Evolutionary conservation across 2,888 invertebrate genomes (phyloP), one percentile per base, ranked within the genome.

Genomic region (Chrysolina oricalcia): DNA sequence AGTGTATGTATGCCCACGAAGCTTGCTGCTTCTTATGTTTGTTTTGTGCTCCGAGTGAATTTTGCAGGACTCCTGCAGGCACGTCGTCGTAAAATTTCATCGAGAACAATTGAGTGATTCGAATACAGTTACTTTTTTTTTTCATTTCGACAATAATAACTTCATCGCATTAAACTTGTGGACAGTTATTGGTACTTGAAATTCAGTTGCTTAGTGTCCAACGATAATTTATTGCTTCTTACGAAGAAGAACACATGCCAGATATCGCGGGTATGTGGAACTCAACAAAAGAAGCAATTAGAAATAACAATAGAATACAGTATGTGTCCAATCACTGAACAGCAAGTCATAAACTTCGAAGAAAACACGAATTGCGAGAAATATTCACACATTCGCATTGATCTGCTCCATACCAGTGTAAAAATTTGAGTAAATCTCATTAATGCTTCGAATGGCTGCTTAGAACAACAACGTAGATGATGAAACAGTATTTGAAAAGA

Each of bases 1-100:
- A 75, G 68, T 68, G 40, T 53, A 56, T 41, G 53, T 40, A 48
- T 15, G 53, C 53, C 53, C 68, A 68, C 68, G 40, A 53, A 41
- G 40, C 4, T 13, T 40, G 19, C n/a, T 35, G 13, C 50, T 27
- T 56, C 8, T 27, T 27, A 27, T 27, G 27, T 68, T 15, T 53
- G 17, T 68, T 15, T 19, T 23, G n/a, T 59, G 15, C 27, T 15
- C 13, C 59, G n/a, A n/a, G 6, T 15, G 59, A 23, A 10, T 53
- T 19, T 21, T 53, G 53, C 21, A 53, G 53, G 13, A 23, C 1
- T 53, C 5, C 53, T 21, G 19, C 11, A 19, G 53, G 19, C 21
- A 53, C 53, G 19, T 53, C 21, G 53, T 53, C 13, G 53, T 53
- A 11, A 53, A 53, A 19, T 53, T 53, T 53, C 53, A 21, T 21